A percentile compares a stretch with the other conserved stretches of the same genome.
These are phyloP conservation scores for Nothobranchius kuhntae DNA, from an alignment of 2,113 vertebrate species.

Conservation along the genomic window DNA sequence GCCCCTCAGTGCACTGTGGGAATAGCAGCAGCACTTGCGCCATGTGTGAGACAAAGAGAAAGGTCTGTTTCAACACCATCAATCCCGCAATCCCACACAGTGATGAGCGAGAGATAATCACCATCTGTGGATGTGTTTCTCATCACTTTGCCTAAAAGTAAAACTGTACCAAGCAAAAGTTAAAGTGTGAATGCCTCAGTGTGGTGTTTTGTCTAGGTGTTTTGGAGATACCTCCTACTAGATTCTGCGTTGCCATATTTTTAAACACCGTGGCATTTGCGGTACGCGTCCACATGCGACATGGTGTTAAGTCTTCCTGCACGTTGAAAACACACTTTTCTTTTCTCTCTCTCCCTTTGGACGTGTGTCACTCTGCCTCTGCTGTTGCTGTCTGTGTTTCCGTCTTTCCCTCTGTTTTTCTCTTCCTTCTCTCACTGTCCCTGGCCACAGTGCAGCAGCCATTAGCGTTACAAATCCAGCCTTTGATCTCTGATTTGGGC, in stretches of 20 bases:
- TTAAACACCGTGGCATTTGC: constrained; percentile 60
- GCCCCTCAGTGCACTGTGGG: constrained; percentile 69
- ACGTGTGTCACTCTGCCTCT: constrained; percentile 49
- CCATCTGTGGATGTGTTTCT: constrained; percentile 80
- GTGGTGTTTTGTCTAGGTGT: constrained; percentile 66
- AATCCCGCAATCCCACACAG: constrained; percentile 77
- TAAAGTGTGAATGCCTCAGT: constrained; percentile 72
- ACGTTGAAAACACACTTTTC: constrained; percentile 49
- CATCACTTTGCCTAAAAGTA: constrained; percentile 69
- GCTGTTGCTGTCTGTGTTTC: constrained; percentile 58
- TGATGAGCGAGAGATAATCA: constrained; percentile 70
- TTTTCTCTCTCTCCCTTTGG: constrained; percentile 9
- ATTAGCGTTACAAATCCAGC: constrained; percentile 99
- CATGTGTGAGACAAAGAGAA: constrained; percentile 79
- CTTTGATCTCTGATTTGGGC: constrained; percentile 99
- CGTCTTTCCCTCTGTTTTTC: constrained; percentile 52
- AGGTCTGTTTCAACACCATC: constrained; percentile 79
- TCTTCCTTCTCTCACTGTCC: constrained; percentile 69
- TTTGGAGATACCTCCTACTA: constrained; percentile 61
- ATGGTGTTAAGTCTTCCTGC: constrained; percentile 45
- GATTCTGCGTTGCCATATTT: constrained; percentile 44
- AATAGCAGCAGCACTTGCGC: constrained; percentile 70
- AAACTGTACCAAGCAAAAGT: constrained; percentile 67
- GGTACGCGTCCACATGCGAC: constrained; percentile 34
- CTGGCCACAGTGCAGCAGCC: constrained; percentile 91